Conservation (phyloP, 2,113 vertebrate species). For the Felis chaus region DNA sequence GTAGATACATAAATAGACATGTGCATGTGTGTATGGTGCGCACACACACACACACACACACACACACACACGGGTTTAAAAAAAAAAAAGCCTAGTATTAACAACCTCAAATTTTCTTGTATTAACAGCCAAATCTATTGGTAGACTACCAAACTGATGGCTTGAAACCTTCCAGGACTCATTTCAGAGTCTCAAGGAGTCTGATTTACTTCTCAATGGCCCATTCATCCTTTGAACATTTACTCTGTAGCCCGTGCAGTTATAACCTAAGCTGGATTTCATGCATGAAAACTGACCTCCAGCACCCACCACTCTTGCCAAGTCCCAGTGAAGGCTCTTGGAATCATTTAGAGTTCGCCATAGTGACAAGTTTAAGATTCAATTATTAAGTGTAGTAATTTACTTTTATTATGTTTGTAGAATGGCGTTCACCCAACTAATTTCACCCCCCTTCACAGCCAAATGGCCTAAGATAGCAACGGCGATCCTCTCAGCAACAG, state of each 20-base stretch:
- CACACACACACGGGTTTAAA: neutral
- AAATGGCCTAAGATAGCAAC: constrained; percentile 84
- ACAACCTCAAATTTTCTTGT: constrained; percentile 16
- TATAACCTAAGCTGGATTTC: constrained; percentile 77
- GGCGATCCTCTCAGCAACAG: constrained; percentile 80
- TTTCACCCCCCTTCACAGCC: constrained; percentile 83
- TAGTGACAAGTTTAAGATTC: constrained; percentile 83
- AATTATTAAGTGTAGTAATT: constrained; percentile 83
- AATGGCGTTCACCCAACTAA: constrained; percentile 81
- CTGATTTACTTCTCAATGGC: constrained; percentile 68
- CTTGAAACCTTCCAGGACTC: constrained; percentile 49
- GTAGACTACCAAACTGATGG: constrained; percentile 46
- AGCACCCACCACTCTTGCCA: constrained; percentile 64
- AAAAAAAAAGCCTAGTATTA: neutral
- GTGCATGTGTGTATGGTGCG: too few relatives aligned
- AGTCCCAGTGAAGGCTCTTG: constrained; percentile 71
- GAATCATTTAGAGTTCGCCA: constrained; percentile 81
- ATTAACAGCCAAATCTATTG: constrained; percentile 22
- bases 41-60: neutral
- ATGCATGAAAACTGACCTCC: constrained; percentile 76
- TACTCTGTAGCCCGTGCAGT: constrained; percentile 54
- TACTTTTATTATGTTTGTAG: constrained; percentile 84
- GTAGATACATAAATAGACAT: neutral
- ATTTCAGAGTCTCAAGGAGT: constrained; percentile 29
- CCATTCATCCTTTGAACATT: constrained; percentile 73